phyloP scores from a whole-genome alignment of 2,113 vertebrate genomes.

The Suncus etruscus region DNA sequence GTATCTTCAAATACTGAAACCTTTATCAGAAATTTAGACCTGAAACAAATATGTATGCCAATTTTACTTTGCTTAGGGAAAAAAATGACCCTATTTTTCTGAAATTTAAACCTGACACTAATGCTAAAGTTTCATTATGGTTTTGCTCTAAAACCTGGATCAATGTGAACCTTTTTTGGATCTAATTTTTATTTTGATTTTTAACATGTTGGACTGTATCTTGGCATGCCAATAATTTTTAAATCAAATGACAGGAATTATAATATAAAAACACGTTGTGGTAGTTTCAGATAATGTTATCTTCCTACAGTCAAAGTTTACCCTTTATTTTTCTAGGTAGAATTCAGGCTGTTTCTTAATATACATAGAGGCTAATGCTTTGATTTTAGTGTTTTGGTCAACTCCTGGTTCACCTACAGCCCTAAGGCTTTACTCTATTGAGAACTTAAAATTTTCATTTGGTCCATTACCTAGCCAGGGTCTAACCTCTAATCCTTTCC shows the following conservation, averaged over 20 bases:
- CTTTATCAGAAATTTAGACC: not conserved
- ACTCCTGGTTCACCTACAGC: not conserved
- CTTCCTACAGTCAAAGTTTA: not conserved
- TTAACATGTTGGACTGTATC: slow-evolving; percentile 15
- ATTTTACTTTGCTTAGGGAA: not conserved
- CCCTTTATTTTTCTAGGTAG: not conserved
- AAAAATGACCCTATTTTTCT: not conserved
- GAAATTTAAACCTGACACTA: slow-evolving; percentile 14
- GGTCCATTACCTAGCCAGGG: not conserved
- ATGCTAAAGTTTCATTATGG: slow-evolving; percentile 17
- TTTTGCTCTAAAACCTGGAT: slow-evolving; percentile 50
- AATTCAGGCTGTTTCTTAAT: slow-evolving; percentile 47
- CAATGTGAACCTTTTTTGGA: not conserved
- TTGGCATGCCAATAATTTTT: not conserved
- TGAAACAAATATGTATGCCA: not conserved
- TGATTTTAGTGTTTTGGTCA: not conserved
- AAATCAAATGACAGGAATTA: not conserved
- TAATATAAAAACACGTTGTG: slow-evolving; percentile 28
- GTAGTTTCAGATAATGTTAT: slow-evolving; percentile 2
- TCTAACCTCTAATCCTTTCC: slow-evolving; percentile 15
- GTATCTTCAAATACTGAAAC: not conserved
- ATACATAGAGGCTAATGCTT: not conserved
- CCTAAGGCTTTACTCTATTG: not conserved
- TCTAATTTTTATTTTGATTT: slow-evolving; percentile 27
- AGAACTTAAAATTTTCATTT: not conserved